Base-by-base conservation (phyloP, 1,140 invertebrate genomes). In the Apolygus lucorum region DNA sequence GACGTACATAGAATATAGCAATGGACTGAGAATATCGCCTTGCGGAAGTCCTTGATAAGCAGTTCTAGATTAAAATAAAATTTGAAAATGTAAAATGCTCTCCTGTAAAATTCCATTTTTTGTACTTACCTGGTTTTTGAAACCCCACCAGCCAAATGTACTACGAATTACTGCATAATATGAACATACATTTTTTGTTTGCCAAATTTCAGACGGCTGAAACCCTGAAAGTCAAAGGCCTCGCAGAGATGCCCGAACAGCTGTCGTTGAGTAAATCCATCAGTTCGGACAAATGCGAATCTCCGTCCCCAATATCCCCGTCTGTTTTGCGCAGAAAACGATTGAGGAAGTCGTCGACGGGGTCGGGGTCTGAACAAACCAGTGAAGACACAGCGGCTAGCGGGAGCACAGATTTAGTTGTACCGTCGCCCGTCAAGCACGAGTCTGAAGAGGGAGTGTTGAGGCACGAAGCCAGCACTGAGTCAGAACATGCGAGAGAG, bases 191-290 rank as follows among this genome's bases (percentile, higher is more conserved):
- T 68, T 26, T 68, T 34, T 72, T 67, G 69, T 73, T 2, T 73
- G 68, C n/a, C n/a, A 42, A 8, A 68, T 76, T 76, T 63, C 75
- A 86, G 84, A 92, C 90, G 27, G 92, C 92, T 11, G 90, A 92
- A 78, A 89, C 88, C 75, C 82, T 95, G 52, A 91, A 93, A 80
- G 91, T 95, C 49, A 90, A 93, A 84, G 87, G 91, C 26, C 80
- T 94, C 24, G 90, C 91, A 59, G 91, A 94, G 78, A 90, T 91
- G 83, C 89, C 87, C 2, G 85, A 90, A 52, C 74, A 78, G 21
- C 68, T 76, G 21, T 71, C 72, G 24, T 34, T 73, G 14, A 73
- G 73, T 70, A 73, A 71, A 49, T 65, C 69, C n/a, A 62, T 68
- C 2, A 70, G 70, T 52, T 71, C 72, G 25, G 73, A 74, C 54